Evolutionary conservation across 1,140 invertebrate genomes (phyloP).

Genomic region (Bactericera cockerelli): DNA sequence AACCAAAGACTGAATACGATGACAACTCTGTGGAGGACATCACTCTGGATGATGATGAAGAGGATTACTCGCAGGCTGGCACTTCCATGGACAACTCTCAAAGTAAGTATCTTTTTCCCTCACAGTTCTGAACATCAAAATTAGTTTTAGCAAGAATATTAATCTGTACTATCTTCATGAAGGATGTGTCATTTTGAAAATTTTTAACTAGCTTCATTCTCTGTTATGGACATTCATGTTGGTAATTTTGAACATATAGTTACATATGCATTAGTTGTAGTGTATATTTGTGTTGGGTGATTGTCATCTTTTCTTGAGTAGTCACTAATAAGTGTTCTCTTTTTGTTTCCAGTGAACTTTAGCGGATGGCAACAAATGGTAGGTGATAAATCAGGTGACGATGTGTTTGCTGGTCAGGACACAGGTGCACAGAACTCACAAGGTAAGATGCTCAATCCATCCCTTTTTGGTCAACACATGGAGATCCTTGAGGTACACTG

Average conservation of each 20-base stretch:
- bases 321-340: no score
- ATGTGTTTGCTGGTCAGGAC: conserved; percentile 53
- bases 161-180: background rate
- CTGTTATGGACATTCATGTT: background rate
- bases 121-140: conserved; percentile 11
- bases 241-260: no score
- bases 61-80: conserved; percentile 35
- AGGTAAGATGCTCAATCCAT: conserved; percentile 40
- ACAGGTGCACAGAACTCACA: conserved; percentile 55
- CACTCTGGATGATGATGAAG: conserved; percentile 61
- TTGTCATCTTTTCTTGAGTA: no score
- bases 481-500: no score
- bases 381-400: conserved; percentile 36
- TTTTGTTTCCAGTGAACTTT: conserved; percentile 33
- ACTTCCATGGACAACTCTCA: conserved; percentile 33
- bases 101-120: conserved; percentile 21
- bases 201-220: background rate
- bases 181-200: background rate
- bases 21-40: conserved; percentile 67
- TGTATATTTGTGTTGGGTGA: no score
- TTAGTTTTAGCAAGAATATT: background rate
- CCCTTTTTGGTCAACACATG: no score
- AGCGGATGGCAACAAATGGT: conserved; percentile 43
- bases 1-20: conserved; percentile 62
- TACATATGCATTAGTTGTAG: no score